These are phyloP conservation scores for Drosophila baimaii DNA, from an alignment of 1,140 invertebrate species.

Conservation along the genomic window DNA sequence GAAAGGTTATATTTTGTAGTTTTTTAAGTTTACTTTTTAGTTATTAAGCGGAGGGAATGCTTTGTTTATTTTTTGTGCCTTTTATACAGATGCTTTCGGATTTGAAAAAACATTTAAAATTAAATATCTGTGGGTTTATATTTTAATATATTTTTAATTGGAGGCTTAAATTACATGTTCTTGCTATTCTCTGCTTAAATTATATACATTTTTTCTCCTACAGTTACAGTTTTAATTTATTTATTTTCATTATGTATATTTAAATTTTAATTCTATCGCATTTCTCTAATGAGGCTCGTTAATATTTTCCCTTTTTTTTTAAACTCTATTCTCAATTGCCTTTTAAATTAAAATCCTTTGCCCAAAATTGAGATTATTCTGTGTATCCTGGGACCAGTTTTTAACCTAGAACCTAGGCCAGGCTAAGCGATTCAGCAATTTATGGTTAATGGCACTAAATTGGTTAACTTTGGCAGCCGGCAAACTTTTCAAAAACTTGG, in stretches of 20 bases:
- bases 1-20: background rate
- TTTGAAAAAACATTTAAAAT: background rate
- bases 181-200: no score
- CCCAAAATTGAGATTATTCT: background rate
- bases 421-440: conserved; percentile 63
- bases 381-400: background rate
- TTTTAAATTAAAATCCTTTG: conserved; percentile 7
- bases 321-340: background rate
- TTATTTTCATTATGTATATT: no score
- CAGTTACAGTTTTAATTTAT: background rate
- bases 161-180: background rate
- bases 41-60: no score
- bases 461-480: conserved; percentile 74
- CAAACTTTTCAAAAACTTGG: conserved; percentile 72
- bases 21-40: no score
- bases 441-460: conserved; percentile 69
- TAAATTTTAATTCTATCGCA: no score
- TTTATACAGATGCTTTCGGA: no score
- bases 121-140: background rate
- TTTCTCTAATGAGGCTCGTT: background rate
- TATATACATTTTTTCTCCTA: background rate
- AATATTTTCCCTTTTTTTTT: background rate
- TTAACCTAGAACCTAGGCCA: background rate
- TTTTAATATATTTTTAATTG: background rate
- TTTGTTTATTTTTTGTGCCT: no score